Percentiles rank a stretch among this genome's conserved stretches.
Evolutionary conservation across 2,888 invertebrate genomes (phyloP).

Genomic region (Platypus cylindrus): DNA sequence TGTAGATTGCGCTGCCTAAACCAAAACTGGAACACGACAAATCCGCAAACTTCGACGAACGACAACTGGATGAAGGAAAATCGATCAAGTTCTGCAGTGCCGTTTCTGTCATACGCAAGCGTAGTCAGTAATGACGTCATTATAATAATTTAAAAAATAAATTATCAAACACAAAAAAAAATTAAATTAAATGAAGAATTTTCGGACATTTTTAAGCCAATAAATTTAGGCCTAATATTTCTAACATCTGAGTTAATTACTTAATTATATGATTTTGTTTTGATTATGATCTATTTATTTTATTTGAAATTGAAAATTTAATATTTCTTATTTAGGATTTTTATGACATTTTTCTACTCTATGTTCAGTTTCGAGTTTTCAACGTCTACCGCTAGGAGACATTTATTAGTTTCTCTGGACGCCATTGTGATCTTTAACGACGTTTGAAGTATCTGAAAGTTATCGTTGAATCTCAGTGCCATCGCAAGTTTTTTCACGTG

Average conservation of each 20-base stretch:
- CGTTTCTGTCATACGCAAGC: conserved; percentile 40
- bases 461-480: conserved; percentile 57
- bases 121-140: conserved; percentile 35
- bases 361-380: too few relatives aligned
- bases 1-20: conserved; percentile 53
- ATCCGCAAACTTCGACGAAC: conserved; percentile 20
- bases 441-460: conserved; percentile 49
- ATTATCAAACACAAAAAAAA: too few relatives aligned
- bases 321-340: too few relatives aligned
- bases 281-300: too few relatives aligned
- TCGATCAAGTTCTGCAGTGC: conserved; percentile 65
- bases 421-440: conserved; percentile 79
- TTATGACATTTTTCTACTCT: too few relatives aligned
- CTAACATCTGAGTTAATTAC: too few relatives aligned
- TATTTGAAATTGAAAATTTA: too few relatives aligned
- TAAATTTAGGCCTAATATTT: too few relatives aligned
- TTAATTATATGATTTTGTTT: too few relatives aligned
- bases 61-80: conserved; percentile 43
- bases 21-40: conserved; percentile 47
- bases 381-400: conserved; percentile 35
- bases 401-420: conserved; percentile 42
- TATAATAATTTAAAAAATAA: too few relatives aligned
- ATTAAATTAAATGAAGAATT: too few relatives aligned
- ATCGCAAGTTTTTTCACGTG: conserved; percentile 46
- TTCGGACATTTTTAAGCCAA: too few relatives aligned